Evolutionary conservation across 1,140 invertebrate species (phyloP), one percentile per base, ranked within the genome.

Genomic region (Samia ricini): DNA sequence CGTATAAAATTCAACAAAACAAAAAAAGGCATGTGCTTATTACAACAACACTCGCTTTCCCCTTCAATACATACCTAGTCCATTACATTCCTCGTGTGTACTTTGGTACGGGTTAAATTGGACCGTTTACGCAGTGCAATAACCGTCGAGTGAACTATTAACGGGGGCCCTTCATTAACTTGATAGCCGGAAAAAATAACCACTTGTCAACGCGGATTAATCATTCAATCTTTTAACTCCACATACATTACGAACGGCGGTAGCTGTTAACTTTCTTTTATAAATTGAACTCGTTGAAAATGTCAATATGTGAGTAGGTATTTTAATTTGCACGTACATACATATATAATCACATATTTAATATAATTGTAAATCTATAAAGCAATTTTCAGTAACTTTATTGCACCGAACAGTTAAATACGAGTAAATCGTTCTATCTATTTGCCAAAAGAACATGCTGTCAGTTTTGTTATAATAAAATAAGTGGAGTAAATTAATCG

Each of bases 101-200:
- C n/a, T 10, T 12, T 42, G 33, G 33, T 42, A 42, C 33, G 33
- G 33, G 10, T 42, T 42, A 42, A 42, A 42, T 42, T 42, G 33
- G 33, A 42, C 7, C 33, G 33, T 42, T 42, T 42, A 42, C 33
- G 33, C 33, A 15, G 33, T 42, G 33, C 33, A 42, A 42, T 42
- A 42, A 42, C 33, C 33, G 33, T 42, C 33, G 10, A 42, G 33
- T 42, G 33, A 42, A 42, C 33, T 42, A 42, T 42, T 42, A 42
- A 42, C n/a, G 33, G 33, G n/a, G 15, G 7, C 33, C 33, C 33
- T 42, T 42, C 33, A 42, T 42, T 42, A 42, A 42, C 10, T 42
- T 42, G 33, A 42, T 42, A 42, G 33, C 33, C 33, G 33, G 33
- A 42, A 42, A 42, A 42, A 42, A 42, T 42, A 42, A 42, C 33